These are phyloP conservation scores for Criorhina ranunculi DNA, from an alignment of 2,888 invertebrate genomes.

Conservation along the genomic window DNA sequence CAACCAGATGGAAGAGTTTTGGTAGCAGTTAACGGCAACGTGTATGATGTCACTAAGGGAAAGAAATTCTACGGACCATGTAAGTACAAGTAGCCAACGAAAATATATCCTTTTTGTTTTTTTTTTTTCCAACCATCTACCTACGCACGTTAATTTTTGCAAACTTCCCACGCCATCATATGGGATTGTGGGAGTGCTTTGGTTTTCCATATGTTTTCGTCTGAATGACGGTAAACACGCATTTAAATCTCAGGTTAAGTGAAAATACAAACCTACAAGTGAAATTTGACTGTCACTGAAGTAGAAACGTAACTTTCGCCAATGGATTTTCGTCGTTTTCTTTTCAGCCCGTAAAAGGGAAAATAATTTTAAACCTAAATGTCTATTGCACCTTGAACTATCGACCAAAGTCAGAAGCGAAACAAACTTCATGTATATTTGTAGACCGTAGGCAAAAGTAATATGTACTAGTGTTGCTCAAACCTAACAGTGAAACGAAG, in stretches of 20 bases:
- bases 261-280: slow-evolving; percentile 1
- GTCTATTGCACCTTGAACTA: slow-evolving; percentile 62
- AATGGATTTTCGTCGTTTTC: background rate
- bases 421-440: slow-evolving; percentile 16
- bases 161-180: slow-evolving; percentile 30
- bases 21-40: slow-evolving; percentile 96
- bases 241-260: slow-evolving; percentile 24
- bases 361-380: slow-evolving; percentile 29
- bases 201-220: slow-evolving; percentile 1
- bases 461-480: too few species aligned
- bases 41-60: slow-evolving; percentile 97
- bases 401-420: slow-evolving; percentile 48
- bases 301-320: slow-evolving; percentile 17
- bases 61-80: slow-evolving; percentile 97
- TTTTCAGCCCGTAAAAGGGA: slow-evolving; percentile 3
- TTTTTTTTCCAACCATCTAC: background rate
- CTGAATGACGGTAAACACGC: slow-evolving; percentile 9
- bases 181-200: background rate
- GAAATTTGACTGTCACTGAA: slow-evolving; percentile 17
- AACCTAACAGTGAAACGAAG: slow-evolving; percentile 19
- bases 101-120: slow-evolving; percentile 3
- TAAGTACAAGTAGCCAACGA: slow-evolving; percentile 83
- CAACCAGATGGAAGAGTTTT: slow-evolving; percentile 94
- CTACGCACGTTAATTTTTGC: slow-evolving; percentile 26
- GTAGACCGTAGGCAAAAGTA: background rate